These are phyloP conservation scores for Serripes groenlandicus DNA, from an alignment of 2,888 invertebrate genomes.

Conservation along the genomic window DNA sequence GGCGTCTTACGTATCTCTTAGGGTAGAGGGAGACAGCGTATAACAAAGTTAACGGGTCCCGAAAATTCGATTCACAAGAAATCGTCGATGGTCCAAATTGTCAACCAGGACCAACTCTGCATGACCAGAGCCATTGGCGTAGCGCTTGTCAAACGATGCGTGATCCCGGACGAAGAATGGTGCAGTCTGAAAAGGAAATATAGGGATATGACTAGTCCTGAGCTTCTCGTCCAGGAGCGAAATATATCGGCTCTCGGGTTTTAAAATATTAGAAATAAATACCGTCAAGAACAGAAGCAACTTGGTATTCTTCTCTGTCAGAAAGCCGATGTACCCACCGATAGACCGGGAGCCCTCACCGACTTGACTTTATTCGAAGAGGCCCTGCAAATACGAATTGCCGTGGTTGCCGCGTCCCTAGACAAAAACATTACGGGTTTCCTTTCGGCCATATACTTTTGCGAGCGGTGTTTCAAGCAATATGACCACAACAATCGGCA, in stretches of 20 bases:
- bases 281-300: not conserved
- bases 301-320: too few species aligned
- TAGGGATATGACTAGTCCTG: not conserved
- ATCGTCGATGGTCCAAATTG: not conserved
- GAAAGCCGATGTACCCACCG: not conserved
- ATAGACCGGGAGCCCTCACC: conserved; percentile 14
- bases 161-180: conserved; percentile 24
- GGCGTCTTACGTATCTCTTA: conserved; percentile 22
- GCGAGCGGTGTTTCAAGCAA: conserved; percentile 26
- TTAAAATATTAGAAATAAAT: not conserved
- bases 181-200: not conserved
- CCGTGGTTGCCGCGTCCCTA: conserved; percentile 33
- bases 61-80: not conserved
- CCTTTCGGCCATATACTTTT: conserved; percentile 14
- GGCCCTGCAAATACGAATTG: conserved; percentile 16
- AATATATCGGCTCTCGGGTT: not conserved
- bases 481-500: not conserved
- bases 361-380: conserved; percentile 18
- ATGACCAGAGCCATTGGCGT: conserved; percentile 5
- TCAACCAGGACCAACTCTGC: not conserved
- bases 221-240: too few species aligned
- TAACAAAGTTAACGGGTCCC: not conserved
- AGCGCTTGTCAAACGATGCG: conserved; percentile 1
- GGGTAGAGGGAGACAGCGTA: conserved; percentile 1
- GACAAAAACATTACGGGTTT: conserved; percentile 23